Evolutionary conservation across 2,797 vertebrate species (phyloP), one percentile per base, ranked within the genome.

Genomic region (Peromyscus attwateri): DNA sequence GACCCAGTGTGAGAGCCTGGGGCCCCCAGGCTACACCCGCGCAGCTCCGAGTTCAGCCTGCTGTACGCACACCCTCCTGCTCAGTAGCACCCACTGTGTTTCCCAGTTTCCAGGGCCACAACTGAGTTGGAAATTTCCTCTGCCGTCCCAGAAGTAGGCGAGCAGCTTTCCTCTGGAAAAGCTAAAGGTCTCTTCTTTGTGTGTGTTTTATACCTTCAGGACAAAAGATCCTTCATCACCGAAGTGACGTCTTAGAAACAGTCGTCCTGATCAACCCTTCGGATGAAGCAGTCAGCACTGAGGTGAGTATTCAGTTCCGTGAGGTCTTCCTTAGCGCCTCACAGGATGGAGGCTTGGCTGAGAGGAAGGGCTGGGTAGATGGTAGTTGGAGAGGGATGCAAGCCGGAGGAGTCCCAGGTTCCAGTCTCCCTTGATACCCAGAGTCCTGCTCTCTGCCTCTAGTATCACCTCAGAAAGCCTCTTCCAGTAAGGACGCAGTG

Each of bases 221-320:
- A 91, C 99, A 99, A 98, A 99, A 99, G 97, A 99, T 99, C 98
- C 99, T 99, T 98, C 99, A 99, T 97, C 99, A 99, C 97, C 99
- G 99, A 98, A 99, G 99, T 98, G 99, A 99, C 96, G 98, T 99
- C 91, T 98, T 99, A 98, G 99, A 99, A 98, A 99, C 99, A 0
- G 99, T 99, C 89, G 99, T 99, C 91, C 99, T 99, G 23, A 99
- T 99, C 98, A 99, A 99, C 98, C 99, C 99, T 89, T 99, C 99
- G 64, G 99, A 99, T 98, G 99, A 99, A 97, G 99, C 99, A 1
- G 99, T 99, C 98, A 99, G 99, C 95, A 99, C 99, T 0, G 99
- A 99, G 99, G 99, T 99, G 98, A 98, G 98, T 77, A 34, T 49
- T 14, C 8, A 77, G 91, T 89, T 91, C 94, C 21, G 21, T 3